Conservation (phyloP, 2,888 invertebrate species). For the Spodoptera picta region DNA sequence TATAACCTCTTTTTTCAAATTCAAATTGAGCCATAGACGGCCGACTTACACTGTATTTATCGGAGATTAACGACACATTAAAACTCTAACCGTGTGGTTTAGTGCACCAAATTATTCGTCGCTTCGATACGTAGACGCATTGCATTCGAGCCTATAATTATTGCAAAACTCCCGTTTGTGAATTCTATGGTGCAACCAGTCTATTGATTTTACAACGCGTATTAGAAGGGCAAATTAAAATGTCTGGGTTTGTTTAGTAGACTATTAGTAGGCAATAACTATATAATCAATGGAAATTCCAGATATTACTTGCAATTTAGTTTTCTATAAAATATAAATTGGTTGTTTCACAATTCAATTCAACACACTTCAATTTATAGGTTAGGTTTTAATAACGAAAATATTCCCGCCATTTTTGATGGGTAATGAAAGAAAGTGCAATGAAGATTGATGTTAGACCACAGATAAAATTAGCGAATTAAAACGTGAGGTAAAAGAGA, state of each 20-base stretch:
- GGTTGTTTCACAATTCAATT: neutral
- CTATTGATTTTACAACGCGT: slow-evolving; percentile 53
- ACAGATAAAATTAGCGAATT: slow-evolving; percentile 1
- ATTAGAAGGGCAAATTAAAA: slow-evolving; percentile 36
- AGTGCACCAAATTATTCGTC: slow-evolving; percentile 47
- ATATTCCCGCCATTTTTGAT: slow-evolving; percentile 1
- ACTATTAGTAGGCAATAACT: slow-evolving; percentile 29
- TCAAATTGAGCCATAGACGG: slow-evolving; percentile 17
- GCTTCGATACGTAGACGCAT: slow-evolving; percentile 43
- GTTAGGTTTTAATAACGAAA: neutral
- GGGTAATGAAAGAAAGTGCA: neutral
- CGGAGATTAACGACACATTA: slow-evolving; percentile 29
- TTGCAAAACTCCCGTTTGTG: slow-evolving; percentile 51
- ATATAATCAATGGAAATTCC: slow-evolving; percentile 13
- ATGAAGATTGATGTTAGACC: slow-evolving; percentile 3
- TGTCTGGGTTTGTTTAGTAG: slow-evolving; percentile 40
- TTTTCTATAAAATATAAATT: neutral
- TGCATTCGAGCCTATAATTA: slow-evolving; percentile 39
- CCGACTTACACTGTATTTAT: slow-evolving; percentile 20
- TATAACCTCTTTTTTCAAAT: neutral
- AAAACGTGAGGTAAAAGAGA: neutral
- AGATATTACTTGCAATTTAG: slow-evolving; percentile 1
- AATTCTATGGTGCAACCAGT: slow-evolving; percentile 44
- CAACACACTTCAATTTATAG: neutral
- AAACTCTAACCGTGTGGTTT: slow-evolving; percentile 33